Base-by-base conservation (phyloP, 2,797 vertebrate species). In the Myotis pilosus region DNA sequence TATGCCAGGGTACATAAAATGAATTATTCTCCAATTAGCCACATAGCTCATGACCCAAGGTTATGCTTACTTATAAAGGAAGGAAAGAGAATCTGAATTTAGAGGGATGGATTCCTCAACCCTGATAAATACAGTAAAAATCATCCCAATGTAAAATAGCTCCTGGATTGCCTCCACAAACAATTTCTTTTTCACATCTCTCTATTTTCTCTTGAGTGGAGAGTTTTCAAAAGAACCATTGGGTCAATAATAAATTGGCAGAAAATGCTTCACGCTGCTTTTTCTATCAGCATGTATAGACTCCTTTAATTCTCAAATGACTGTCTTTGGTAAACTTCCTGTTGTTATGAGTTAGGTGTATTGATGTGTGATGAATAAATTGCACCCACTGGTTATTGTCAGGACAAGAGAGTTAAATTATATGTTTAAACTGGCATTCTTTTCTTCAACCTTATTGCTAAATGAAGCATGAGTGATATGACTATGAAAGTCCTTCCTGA, bases 341-440 rank as follows among this genome's bases (percentile, higher is more conserved):
- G 79, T 93, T 96, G 64, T 95, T 95, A 86, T 72, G 68, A 95
- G 87, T 88, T 89, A 94, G 55, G 68, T 74, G 89, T 93, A 97
- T 91, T 95, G 96, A 97, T 92, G 89, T 87, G 84, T 95, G 92
- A 96, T 95, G 94, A 96, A 84, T 92, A 96, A 95, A 95, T 90
- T 95, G 72, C 76, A 89, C 74, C 92, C 93, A 28, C 78, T 96
- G 93, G 87, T 96, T 96, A 95, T 91, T 95, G 84, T 95, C 94
- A 92, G 93, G 64, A 96, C 91, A 57, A 94, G 86, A 94, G 64
- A 94, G 92, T 84, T 94, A 95, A 95, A 96, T 96, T 96, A 81
- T 79, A 92, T 95, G 89, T 95, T 96, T 89, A 89, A 93, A 95
- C 93, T 95, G 91, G 72, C 74, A 93, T 93, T 95, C 47, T 51